Evolutionary conservation across 1,140 invertebrate genomes (phyloP).

Genomic region (Zaprionus africanus): DNA sequence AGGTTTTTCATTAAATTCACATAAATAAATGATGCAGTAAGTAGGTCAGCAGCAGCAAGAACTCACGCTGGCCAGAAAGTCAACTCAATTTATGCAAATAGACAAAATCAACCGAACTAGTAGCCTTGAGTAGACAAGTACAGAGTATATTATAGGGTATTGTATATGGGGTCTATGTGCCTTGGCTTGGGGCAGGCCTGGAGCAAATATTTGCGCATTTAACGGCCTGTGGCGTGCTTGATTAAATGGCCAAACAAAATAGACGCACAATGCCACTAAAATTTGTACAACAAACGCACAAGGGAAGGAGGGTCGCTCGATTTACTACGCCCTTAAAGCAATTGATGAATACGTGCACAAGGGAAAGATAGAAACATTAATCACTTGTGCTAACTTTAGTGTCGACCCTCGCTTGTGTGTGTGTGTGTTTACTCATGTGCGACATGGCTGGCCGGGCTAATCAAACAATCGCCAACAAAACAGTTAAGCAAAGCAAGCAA

Average conservation of each 20-base stretch:
- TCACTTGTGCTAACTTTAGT: neutral
- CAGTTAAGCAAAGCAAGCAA: constrained; percentile 34
- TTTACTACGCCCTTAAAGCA: neutral
- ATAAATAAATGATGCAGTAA: constrained; percentile 61
- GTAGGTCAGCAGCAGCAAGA: constrained; percentile 56
- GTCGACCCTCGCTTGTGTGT: constrained; percentile 15
- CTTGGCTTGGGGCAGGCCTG: constrained; percentile 38
- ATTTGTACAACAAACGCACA: constrained; percentile 47
- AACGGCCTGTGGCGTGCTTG: constrained; percentile 63
- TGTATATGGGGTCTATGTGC: neutral
- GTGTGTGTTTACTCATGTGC: constrained; percentile 27
- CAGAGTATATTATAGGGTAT: neutral
- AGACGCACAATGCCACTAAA: constrained; percentile 38
- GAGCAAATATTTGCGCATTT: constrained; percentile 68
- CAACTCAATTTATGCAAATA: constrained; percentile 48
- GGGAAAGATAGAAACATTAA: neutral
- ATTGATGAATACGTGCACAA: neutral
- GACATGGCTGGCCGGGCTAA: constrained; percentile 42
- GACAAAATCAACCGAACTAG: constrained; percentile 19
- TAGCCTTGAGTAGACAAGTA: constrained; percentile 45
- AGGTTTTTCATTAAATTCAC: constrained; percentile 52
- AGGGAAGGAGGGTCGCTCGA: constrained; percentile 11
- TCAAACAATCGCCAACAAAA: constrained; percentile 40
- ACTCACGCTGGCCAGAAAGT: constrained; percentile 13
- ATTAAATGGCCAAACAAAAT: constrained; percentile 68